A percentile compares a stretch with the other conserved stretches of the same genome.
These are phyloP conservation scores for Chaitophorus viminalis DNA, from an alignment of 2,888 invertebrate species.

Conservation along the genomic window DNA sequence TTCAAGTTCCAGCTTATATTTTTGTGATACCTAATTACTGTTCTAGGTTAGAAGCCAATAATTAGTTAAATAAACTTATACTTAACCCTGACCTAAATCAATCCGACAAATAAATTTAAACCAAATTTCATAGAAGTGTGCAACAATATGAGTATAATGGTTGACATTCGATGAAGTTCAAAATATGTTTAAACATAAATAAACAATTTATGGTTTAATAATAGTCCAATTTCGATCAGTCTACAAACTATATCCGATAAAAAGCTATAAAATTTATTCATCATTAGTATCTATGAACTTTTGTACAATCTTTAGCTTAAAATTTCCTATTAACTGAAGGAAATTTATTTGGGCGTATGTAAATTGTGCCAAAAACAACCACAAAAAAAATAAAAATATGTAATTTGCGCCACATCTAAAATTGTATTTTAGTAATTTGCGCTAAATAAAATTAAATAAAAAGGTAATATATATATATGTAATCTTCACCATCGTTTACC, in stretches of 20 bases:
- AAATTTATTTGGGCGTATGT: too few relatives aligned
- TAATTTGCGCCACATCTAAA: too few relatives aligned
- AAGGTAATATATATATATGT: too few relatives aligned
- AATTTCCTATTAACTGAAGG: too few relatives aligned
- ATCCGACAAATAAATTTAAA: neutral
- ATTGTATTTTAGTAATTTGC: too few relatives aligned
- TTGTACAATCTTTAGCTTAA: too few relatives aligned
- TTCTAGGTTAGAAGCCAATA: conserved; percentile 28
- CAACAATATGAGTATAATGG: neutral
- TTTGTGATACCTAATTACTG: neutral
- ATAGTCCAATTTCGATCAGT: neutral
- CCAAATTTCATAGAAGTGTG: neutral
- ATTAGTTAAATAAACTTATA: conserved; percentile 36
- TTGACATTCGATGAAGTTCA: neutral
- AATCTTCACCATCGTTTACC: too few relatives aligned
- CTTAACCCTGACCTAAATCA: conserved; percentile 19
- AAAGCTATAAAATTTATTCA: too few relatives aligned
- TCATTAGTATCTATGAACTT: too few relatives aligned
- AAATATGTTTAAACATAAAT: neutral
- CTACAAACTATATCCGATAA: neutral
- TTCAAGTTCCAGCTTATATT: conserved; percentile 32
- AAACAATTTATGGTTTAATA: neutral
- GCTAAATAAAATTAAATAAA: too few relatives aligned
- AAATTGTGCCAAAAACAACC: too few relatives aligned
- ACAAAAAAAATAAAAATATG: too few relatives aligned